Base-by-base conservation (phyloP, 2,888 invertebrate genomes). In the Cosmia trapezina region DNA sequence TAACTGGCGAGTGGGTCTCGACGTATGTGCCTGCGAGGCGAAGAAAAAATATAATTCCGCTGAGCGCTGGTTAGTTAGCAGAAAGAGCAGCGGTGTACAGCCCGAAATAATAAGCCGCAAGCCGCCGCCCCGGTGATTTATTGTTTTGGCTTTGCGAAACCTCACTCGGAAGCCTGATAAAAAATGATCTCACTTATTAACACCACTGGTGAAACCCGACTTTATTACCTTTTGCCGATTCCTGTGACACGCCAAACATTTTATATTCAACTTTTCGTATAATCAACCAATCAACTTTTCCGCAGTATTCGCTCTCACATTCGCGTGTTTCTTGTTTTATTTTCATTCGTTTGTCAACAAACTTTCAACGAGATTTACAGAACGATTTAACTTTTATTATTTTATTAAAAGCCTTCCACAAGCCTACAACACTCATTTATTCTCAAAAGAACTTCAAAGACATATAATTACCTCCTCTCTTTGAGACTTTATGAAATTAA, bases 131-230 rank as follows among this genome's bases (percentile, higher is more conserved):
- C 87, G 86, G 91, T 95, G 95, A 95, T 95, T 95, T 95, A 95
- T 95, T 92, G 93, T 94, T 94, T 93, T 93, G 93, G 94, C 95
- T 95, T 94, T 93, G 92, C 91, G 93, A 92, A 93, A 93, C 93
- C 95, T 93, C 93, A 93, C 93, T 93, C 92, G 92, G 93, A 93
- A 93, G 90, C 90, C 89, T 90, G 93, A 92, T 95, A 95, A 95
- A 95, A 95, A 95, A 95, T 95, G 94, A 95, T 94, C 94, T 91
- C 91, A 91, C 94, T 95, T 95, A 95, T 95, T 95, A 95, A 95
- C 94, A 93, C 91, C 91, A 88, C 90, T 87, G 91, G 87, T 89
- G 89, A 89, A 90, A 89, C 89, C 89, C 91, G 89, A 91, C 92
- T 94, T 93, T 93, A 94, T 94, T 93, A 92, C 89, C 89, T 89